These are phyloP conservation scores for Turnix velox DNA, from an alignment of 2,113 vertebrate species.

Conservation along the genomic window DNA sequence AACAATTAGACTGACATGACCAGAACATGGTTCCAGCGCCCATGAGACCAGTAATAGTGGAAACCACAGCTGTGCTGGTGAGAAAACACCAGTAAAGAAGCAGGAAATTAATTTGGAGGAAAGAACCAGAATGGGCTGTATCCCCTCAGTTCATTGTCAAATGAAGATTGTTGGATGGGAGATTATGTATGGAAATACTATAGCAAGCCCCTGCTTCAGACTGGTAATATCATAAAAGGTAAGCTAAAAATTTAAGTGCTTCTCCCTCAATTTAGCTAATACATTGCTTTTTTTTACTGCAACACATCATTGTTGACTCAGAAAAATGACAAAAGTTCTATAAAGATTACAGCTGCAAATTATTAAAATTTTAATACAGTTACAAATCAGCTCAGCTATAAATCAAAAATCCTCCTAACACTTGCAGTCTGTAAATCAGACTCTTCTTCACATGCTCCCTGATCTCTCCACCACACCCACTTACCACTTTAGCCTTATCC, in stretches of 20 bases:
- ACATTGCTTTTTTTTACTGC: not conserved
- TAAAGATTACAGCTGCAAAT: not conserved
- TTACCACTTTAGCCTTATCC: not conserved
- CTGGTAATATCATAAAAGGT: not conserved
- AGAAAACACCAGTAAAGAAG: not conserved
- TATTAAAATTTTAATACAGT: not conserved
- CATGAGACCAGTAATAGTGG: not conserved
- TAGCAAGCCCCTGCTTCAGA: not conserved
- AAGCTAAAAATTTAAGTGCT: not conserved
- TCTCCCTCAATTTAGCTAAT: not conserved
- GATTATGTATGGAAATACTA: not conserved
- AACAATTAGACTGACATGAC: not conserved
- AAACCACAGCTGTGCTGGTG: not conserved
- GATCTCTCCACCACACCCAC: not conserved
- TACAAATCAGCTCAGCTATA: not conserved
- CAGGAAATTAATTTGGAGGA: not conserved
- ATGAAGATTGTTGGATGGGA: not conserved
- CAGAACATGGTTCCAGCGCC: not conserved
- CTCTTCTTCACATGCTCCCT: not conserved
- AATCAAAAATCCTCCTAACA: accelerated
- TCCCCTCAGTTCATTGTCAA: not conserved
- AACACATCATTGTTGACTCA: not conserved
- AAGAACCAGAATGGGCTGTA: not conserved
- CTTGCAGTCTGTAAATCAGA: not conserved
- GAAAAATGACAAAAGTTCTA: not conserved